Percentiles rank a stretch among this genome's conserved stretches.
Evolutionary conservation across 1,140 invertebrate species (phyloP).

Genomic region (Carposina sasakii): DNA sequence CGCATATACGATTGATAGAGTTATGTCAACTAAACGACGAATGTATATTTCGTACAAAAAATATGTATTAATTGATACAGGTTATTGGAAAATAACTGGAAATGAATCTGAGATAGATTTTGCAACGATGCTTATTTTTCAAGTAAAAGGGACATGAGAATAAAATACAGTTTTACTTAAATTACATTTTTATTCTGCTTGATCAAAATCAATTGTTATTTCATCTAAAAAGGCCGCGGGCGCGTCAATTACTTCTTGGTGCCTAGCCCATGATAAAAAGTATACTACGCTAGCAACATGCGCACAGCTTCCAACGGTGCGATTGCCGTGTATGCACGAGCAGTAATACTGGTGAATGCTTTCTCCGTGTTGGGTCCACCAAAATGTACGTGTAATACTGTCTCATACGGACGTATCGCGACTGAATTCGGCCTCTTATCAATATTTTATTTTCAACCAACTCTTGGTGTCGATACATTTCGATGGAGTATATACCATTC

Average conservation of each 20-base stretch:
- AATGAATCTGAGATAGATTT: too few species aligned
- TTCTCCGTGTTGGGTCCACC: background rate
- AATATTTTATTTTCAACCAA: background rate
- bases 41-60: too few species aligned
- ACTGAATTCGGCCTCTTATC: background rate
- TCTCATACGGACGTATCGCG: background rate
- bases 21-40: too few species aligned
- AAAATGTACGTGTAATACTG: conserved; percentile 1
- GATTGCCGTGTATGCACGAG: conserved; percentile 1
- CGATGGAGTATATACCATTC: background rate
- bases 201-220: background rate
- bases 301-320: conserved; percentile 8
- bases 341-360: background rate
- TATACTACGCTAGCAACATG: conserved; percentile 6
- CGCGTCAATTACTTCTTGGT: conserved; percentile 3
- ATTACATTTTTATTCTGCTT: conserved; percentile 2
- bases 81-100: too few species aligned
- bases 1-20: too few species aligned
- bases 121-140: too few species aligned
- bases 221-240: conserved; percentile 6
- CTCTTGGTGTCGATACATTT: background rate
- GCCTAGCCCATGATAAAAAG: conserved; percentile 3
- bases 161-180: too few species aligned
- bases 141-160: too few species aligned
- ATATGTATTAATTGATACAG: too few species aligned